Evolutionary conservation across 1,140 invertebrate genomes (phyloP), one percentile per base, ranked within the genome.

Genomic region (Euura lappo): DNA sequence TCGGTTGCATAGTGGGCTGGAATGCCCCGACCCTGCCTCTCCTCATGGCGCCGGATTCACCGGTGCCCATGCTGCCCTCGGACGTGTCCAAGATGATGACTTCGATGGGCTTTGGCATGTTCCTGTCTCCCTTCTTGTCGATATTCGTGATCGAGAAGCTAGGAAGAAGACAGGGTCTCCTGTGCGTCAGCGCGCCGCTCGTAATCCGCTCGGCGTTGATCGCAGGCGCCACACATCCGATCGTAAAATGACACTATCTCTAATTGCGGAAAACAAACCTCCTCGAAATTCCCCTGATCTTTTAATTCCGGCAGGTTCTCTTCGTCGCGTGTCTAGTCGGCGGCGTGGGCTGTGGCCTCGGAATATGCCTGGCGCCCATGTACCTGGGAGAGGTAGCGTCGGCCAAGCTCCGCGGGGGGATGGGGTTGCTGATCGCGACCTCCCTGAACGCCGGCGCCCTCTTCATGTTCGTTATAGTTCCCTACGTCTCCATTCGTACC

Each of bases 321-420:
- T 5, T 65, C 71, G 68, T 88, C 6, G 83, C 78, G 7, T 86
- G 88, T 73, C 70, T 88, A 7, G 84, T 92, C 73, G 86, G 89
- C 2, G 93, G 93, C 2, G 78, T 94, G 2, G 88, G 91, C 2
- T 85, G 93, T 51, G 92, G 92, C 11, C 89, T 91, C 5, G 87
- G 91, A 2, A 91, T 92, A 69, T 91, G 91, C 10, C 86, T 88
- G 1, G 87, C 88, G 0, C 90, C 91, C 2, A 91, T 92, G 84
- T 93, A 93, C 79, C 79, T 93, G 28, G 89, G 90, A 72, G 91
- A 93, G 87, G 88, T 94, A 74, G 85, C 92, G 73, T 89, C 91
- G 44, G 83, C 90, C 78, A 85, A 89, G 68, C 88, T 92, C 4
- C 83, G 93, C 42, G 93, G 94, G 2, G 86, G 89, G 4, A 89